Evolutionary conservation across 2,797 vertebrate species (phyloP), one percentile per base, ranked within the genome.

Genomic region (Bovichtus diacanthus): DNA sequence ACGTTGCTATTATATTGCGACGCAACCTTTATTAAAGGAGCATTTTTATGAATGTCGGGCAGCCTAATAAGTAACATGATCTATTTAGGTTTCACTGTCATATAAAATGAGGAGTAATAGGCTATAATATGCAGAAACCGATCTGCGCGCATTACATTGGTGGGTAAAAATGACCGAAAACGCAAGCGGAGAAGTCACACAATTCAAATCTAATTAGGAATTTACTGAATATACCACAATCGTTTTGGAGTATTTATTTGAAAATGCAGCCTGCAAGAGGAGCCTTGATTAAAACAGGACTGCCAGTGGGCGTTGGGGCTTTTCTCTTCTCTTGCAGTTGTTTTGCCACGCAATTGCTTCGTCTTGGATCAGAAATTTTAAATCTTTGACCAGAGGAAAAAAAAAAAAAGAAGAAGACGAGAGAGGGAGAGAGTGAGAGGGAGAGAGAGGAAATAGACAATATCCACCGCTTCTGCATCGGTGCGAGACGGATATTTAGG

Each of bases 271-370:
- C 54, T 79, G 61, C 13, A 38, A 58, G 91, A 93, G 84, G 93
- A 93, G 89, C 88, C 91, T 90, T 95, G 92, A 95, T 96, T 94
- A 95, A 95, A 96, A 94, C 91, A 86, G 91, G 95, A 93, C 93
- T 94, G 93, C 93, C 91, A 92, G 95, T 95, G 94, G 93, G 92
- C 87, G 95, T 92, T 90, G 91, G 95, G 96, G 84, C 66, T 85
- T 85, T 90, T 91, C 88, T 90, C 91, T 95, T 92, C 94, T 93
- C 92, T 94, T 92, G 92, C 93, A 92, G 91, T 93, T 94, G 92
- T 93, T 95, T 95, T 84, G 90, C 91, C 89, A 94, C 95, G 93
- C 94, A 95, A 94, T 94, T 94, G 93, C 93, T 93, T 90, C 90
- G 87, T 93, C 88, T 94, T 93, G 83, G 94, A 95, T 94, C 92